Base-by-base conservation (phyloP, 2,113 vertebrate genomes). In the Takifugu flavidus region DNA sequence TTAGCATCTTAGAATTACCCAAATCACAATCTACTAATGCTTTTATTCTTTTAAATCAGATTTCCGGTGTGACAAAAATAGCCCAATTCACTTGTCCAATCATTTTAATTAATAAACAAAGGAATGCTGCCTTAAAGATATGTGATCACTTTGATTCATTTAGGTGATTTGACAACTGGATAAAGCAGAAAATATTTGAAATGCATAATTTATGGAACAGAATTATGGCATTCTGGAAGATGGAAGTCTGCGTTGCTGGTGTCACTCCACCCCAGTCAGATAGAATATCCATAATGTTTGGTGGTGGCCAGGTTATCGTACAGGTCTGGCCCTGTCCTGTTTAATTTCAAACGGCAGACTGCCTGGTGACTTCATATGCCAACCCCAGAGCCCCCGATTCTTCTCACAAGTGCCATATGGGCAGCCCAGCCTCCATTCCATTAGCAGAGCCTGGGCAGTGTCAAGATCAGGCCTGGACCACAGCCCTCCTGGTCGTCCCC, bases 381-480 rank as follows among this genome's bases (percentile, higher is more conserved):
- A 89, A 86, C 72, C 85, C 82, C 85, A 62, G 81, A 82, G 79
- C 67, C 67, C 65, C 64, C 74, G 49, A 63, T 77, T 76, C 66
- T 67, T 78, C 83, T 80, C 88, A 84, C 82, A 78, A 87, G 87
- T 82, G 86, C 87, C 91, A 92, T 91, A 91, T 92, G 90, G 89
- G 81, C 83, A 10, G 65, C 72, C 69, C 78, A 85, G 82, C 79
- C 77, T 39, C 77, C 68, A 63, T 82, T 91, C 89, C 90, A 92
- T 92, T 91, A 91, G 88, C 65, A 55, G 68, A 75, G 80, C 78
- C 81, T 13, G 58, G 75, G 70, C 82, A 78, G 78, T 78, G 85
- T 83, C 74, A 49, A 62, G 75, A 74, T 80, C 67, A 58, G 80
- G 77, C 55, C 58, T 67, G 47, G 72, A 85, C 84, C 82, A 77